Evolutionary conservation across 2,888 invertebrate species (phyloP).

Genomic region (Melanotus villosus): DNA sequence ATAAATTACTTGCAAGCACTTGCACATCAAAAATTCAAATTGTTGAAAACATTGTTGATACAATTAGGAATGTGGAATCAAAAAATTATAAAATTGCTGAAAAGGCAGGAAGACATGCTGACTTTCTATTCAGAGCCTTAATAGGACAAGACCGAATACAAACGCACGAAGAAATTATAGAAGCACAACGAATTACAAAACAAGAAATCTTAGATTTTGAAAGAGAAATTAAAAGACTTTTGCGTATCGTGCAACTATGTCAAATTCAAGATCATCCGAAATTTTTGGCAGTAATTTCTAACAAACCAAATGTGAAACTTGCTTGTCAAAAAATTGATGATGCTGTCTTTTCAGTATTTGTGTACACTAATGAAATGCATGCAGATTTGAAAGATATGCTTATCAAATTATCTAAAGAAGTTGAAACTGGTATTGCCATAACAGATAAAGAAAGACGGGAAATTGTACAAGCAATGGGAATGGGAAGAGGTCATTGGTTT

Average conservation of each 20-base stretch:
- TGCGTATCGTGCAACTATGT: constrained; percentile 56
- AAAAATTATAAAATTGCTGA: constrained; percentile 19
- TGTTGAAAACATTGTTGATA: constrained; percentile 49
- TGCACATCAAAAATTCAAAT: constrained; percentile 53
- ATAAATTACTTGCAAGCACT: constrained; percentile 44
- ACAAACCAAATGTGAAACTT: background rate
- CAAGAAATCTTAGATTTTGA: constrained; percentile 61
- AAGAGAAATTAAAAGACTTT: constrained; percentile 59
- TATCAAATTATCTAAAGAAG: constrained; percentile 43
- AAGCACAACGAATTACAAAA: constrained; percentile 57
- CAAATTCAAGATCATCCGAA: constrained; percentile 26
- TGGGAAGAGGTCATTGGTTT: constrained; percentile 77
- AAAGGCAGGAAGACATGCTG: constrained; percentile 37
- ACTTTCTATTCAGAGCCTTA: constrained; percentile 52
- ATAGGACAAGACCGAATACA: constrained; percentile 47
- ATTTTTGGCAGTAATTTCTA: background rate
- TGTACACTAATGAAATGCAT: constrained; percentile 50
- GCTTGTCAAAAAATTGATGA: constrained; percentile 25
- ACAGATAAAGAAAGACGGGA: constrained; percentile 69
- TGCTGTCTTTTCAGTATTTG: constrained; percentile 42
- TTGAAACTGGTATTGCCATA: constrained; percentile 56
- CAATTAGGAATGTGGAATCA: constrained; percentile 34
- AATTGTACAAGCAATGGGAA: constrained; percentile 73
- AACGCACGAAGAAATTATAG: no score
- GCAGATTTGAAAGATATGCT: constrained; percentile 40